A percentile compares a stretch with the other conserved stretches of the same genome.
These are phyloP conservation scores for Cryptomyrus ogoouensis DNA, from an alignment of 2,113 vertebrate genomes.

Conservation along the genomic window DNA sequence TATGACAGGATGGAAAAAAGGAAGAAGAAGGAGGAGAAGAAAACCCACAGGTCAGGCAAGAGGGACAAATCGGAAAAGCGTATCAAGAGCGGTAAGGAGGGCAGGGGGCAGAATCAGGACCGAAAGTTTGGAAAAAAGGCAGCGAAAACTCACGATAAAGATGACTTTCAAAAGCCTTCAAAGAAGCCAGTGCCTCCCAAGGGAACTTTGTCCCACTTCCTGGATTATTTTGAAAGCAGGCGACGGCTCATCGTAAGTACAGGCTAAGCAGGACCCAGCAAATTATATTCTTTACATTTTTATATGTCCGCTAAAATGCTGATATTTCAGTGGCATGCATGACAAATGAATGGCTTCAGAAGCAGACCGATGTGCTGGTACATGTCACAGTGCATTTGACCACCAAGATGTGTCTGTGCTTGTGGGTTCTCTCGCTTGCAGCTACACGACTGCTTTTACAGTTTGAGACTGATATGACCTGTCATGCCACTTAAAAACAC, in stretches of 20 bases:
- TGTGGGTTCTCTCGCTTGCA: neutral
- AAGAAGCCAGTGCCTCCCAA: slow-evolving; percentile 61
- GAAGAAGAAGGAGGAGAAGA: slow-evolving; percentile 76
- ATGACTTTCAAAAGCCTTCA: slow-evolving; percentile 26
- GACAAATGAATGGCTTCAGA: neutral
- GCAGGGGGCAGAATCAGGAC: slow-evolving; percentile 45
- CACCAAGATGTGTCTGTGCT: neutral
- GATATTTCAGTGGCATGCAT: neutral
- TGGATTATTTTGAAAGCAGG: slow-evolving; percentile 88
- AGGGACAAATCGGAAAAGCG: slow-evolving; percentile 75
- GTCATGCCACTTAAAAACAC: neutral
- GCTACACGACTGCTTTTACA: neutral
- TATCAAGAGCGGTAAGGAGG: slow-evolving; percentile 69
- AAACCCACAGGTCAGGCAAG: slow-evolving; percentile 69
- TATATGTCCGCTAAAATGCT: neutral
- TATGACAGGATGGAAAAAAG: slow-evolving; percentile 76
- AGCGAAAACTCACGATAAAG: slow-evolving; percentile 62
- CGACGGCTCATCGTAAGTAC: slow-evolving; percentile 83
- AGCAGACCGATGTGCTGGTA: neutral
- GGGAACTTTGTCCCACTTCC: slow-evolving; percentile 65
- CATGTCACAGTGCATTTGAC: neutral
- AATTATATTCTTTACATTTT: neutral
- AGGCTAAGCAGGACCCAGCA: neutral
- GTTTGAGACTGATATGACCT: neutral
- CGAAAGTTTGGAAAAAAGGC: slow-evolving; percentile 77